Percentiles rank a stretch among this genome's conserved stretches.
Conservation (phyloP, 2,888 invertebrate species). For the Branchellion lobata region DNA sequence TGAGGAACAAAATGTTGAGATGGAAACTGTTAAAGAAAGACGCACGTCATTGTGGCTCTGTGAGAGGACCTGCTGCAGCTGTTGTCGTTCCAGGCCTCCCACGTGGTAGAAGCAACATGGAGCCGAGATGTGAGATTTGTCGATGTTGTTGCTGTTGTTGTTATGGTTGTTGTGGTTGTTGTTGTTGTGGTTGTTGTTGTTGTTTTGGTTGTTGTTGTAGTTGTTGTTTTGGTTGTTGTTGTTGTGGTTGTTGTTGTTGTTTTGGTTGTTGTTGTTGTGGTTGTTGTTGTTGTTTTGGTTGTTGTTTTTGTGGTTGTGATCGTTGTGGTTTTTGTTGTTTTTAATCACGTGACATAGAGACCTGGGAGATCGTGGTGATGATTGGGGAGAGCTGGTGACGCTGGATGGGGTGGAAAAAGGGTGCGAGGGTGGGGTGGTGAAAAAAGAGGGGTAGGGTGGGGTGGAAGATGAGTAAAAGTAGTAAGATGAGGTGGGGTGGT, state of each 20-base stretch:
- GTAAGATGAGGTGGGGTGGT: not conserved
- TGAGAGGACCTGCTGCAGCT: not conserved
- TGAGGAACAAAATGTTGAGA: too few species aligned
- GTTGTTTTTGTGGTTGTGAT: too few species aligned
- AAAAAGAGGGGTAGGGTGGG: not conserved
- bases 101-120: conserved; percentile 37
- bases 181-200: too few species aligned
- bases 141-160: not conserved
- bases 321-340: too few species aligned
- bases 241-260: too few species aligned
- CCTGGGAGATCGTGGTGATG: not conserved
- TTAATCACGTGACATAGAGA: too few species aligned
- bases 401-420: not conserved
- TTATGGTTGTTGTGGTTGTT: too few species aligned
- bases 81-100: conserved; percentile 13
- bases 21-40: too few species aligned
- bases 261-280: too few species aligned
- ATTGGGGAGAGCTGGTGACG: not conserved
- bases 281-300: too few species aligned
- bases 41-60: not conserved
- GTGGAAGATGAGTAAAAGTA: not conserved
- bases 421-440: not conserved
- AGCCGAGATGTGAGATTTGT: conserved; percentile 35
- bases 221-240: too few species aligned
- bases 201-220: too few species aligned